phyloP scores from a whole-genome alignment of 2,797 vertebrate species.

The Zonotrichia albicollis region DNA sequence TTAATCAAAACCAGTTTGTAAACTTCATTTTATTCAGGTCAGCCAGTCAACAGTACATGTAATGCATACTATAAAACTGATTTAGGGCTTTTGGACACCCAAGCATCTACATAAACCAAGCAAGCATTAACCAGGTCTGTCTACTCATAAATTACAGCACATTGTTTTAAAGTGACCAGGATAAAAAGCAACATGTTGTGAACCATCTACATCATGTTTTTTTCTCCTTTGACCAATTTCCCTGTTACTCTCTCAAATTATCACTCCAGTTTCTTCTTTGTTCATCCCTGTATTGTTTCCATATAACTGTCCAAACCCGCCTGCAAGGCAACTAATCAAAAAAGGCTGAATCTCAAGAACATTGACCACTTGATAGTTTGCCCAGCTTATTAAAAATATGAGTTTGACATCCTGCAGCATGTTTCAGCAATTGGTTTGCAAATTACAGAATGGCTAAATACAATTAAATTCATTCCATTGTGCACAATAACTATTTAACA shows the following conservation, averaged over 20 bases:
- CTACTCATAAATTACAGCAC: constrained; percentile 63
- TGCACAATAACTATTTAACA: constrained; percentile 67
- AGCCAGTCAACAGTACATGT: constrained; percentile 66
- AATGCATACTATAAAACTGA: constrained; percentile 68
- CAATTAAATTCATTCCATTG: constrained; percentile 68
- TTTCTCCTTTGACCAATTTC: constrained; percentile 68
- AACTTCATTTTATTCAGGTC: constrained; percentile 65
- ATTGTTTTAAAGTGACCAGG: constrained; percentile 67
- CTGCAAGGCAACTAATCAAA: constrained; percentile 72
- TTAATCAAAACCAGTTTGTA: constrained; percentile 68
- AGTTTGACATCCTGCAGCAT: constrained; percentile 73
- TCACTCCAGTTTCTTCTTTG: constrained; percentile 71
- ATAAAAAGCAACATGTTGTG: constrained; percentile 63
- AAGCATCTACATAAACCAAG: constrained; percentile 64
- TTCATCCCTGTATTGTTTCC: constrained; percentile 73
- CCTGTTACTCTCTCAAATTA: constrained; percentile 74
- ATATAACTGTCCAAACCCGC: constrained; percentile 70
- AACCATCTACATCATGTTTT: constrained; percentile 66
- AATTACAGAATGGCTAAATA: constrained; percentile 67
- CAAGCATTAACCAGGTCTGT: constrained; percentile 62
- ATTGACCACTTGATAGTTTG: constrained; percentile 73
- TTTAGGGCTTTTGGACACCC: constrained; percentile 63
- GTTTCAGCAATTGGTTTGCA: constrained; percentile 68
- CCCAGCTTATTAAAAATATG: constrained; percentile 74
- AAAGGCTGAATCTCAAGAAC: constrained; percentile 69